These are phyloP conservation scores for Troglohyphantes excavatus DNA, from an alignment of 2,888 invertebrate species.

Conservation along the genomic window DNA sequence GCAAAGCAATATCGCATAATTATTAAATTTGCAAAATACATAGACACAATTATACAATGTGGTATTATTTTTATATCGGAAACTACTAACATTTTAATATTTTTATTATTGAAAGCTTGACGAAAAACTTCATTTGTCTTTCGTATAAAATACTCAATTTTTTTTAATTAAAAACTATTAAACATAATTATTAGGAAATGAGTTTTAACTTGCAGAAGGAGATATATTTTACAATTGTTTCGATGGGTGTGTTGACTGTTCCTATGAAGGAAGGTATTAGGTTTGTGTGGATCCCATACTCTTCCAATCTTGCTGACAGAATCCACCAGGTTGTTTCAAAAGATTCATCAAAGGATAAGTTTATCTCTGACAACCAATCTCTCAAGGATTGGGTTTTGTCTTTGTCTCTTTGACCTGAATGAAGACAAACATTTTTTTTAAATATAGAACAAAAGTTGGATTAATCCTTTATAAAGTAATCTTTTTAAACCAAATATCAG, in stretches of 20 bases:
- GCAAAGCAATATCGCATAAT: too few relatives aligned
- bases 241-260: neutral
- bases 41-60: too few relatives aligned
- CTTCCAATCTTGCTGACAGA: conserved; percentile 45
- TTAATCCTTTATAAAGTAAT: too few relatives aligned
- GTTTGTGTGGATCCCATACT: conserved; percentile 56
- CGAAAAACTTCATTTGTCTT: too few relatives aligned
- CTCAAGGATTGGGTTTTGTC: conserved; percentile 1
- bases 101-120: too few relatives aligned
- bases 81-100: too few relatives aligned
- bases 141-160: too few relatives aligned
- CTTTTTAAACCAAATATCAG: too few relatives aligned
- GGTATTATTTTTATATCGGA: too few relatives aligned
- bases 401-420: neutral
- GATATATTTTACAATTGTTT: conserved; percentile 35
- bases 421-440: neutral
- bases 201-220: neutral
- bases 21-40: too few relatives aligned
- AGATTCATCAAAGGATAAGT: neutral
- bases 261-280: conserved; percentile 47
- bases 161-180: too few relatives aligned
- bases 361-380: conserved; percentile 20
- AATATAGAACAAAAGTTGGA: neutral
- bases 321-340: conserved; percentile 19
- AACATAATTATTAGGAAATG: too few relatives aligned